Evolutionary conservation across 2,113 vertebrate species (phyloP).

Genomic region (Salvator merianae): DNA sequence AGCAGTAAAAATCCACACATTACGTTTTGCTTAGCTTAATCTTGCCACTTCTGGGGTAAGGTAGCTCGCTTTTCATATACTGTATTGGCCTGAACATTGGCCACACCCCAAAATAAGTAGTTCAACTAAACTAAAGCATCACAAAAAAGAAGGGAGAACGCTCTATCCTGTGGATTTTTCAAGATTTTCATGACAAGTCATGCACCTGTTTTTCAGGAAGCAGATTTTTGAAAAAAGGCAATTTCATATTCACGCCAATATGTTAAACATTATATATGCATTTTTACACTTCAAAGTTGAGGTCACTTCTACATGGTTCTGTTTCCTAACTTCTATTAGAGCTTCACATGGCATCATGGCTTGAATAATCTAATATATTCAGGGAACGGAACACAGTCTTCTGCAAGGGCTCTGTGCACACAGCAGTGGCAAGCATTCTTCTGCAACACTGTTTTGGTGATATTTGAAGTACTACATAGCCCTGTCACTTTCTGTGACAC

Average conservation of each 20-base stretch:
- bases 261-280: too few species aligned
- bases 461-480: not conserved
- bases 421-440: too few species aligned
- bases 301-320: not conserved
- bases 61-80: not conserved
- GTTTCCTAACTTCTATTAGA: not conserved
- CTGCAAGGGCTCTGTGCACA: not conserved
- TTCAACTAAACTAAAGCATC: too few species aligned
- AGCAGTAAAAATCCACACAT: not conserved
- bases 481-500: slow-evolving; percentile 3
- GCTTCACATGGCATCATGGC: not conserved
- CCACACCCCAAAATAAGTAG: too few species aligned
- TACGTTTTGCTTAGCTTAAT: not conserved
- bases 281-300: not conserved
- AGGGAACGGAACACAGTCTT: not conserved
- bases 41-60: not conserved
- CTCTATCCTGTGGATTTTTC: too few species aligned
- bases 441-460: not conserved
- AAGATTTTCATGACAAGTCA: too few species aligned
- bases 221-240: too few species aligned
- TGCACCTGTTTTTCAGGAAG: too few species aligned
- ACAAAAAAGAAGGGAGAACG: too few species aligned
- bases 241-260: too few species aligned
- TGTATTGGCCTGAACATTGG: too few species aligned
- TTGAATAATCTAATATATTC: not conserved